These are phyloP conservation scores for Coendou prehensilis DNA, from an alignment of 2,797 vertebrate genomes.

Conservation along the genomic window DNA sequence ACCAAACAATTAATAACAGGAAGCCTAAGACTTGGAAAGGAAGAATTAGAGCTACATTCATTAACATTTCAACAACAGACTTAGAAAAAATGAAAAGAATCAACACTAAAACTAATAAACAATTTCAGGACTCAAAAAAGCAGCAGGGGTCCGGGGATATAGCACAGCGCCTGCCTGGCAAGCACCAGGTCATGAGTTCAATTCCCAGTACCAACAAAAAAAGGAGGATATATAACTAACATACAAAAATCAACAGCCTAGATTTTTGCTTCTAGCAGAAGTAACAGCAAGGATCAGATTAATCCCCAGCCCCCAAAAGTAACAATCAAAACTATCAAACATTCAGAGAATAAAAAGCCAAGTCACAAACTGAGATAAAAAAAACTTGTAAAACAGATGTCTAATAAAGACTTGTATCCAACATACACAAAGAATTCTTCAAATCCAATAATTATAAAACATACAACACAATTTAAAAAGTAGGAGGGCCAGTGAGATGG, in stretches of 20 bases:
- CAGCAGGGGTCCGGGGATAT: not conserved
- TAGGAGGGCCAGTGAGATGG: no score
- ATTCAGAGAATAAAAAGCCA: not conserved
- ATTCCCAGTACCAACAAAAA: no score
- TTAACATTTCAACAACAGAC: not conserved
- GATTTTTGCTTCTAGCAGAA: not conserved
- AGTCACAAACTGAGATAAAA: not conserved
- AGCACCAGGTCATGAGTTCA: no score
- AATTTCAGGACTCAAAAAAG: not conserved
- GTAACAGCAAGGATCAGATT: not conserved
- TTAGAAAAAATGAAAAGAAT: not conserved
- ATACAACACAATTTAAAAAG: slow-evolving; percentile 13
- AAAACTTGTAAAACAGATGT: not conserved
- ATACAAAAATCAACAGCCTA: not conserved
- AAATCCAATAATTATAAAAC: slow-evolving; percentile 18
- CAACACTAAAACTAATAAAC: not conserved
- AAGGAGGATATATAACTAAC: not conserved
- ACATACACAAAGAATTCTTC: not conserved
- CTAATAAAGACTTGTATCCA: not conserved
- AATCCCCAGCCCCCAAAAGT: not conserved
- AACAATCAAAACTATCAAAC: not conserved
- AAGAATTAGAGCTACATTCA: not conserved
- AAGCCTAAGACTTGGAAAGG: not conserved
- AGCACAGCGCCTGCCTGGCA: no score
- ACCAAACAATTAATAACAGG: not conserved